Evolutionary conservation across 1,140 invertebrate species (phyloP).

Genomic region (Amyelois transitella): DNA sequence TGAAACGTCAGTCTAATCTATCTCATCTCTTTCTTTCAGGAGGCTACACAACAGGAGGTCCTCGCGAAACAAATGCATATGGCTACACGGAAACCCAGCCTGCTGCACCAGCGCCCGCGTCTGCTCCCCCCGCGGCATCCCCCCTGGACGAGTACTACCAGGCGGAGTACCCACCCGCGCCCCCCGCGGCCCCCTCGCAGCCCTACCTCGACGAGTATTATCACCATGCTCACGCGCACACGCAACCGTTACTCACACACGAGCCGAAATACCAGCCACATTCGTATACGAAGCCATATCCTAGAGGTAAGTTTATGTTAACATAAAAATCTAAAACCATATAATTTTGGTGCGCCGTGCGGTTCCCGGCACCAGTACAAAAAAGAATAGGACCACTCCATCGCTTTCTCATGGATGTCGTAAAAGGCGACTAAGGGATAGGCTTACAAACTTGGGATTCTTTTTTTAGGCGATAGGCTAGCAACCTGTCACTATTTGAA

Average conservation of each 20-base stretch:
- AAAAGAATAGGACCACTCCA: no score
- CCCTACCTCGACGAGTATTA: slow-evolving; percentile 66
- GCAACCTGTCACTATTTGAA: no score
- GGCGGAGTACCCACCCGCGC: slow-evolving; percentile 51
- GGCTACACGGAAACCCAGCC: slow-evolving; percentile 56
- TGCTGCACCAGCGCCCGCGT: slow-evolving; percentile 31
- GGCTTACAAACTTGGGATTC: no score
- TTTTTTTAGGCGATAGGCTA: no score
- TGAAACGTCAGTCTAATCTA: background rate
- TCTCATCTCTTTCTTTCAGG: slow-evolving; percentile 39
- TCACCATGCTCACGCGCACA: slow-evolving; percentile 76
- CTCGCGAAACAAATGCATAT: slow-evolving; percentile 59
- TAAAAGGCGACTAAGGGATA: no score
- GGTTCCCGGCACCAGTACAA: no score
- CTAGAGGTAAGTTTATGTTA: slow-evolving; percentile 73
- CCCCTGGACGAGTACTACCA: slow-evolving; percentile 68
- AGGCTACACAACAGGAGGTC: slow-evolving; percentile 68
- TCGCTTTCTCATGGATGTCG: no score
- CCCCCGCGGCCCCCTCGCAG: slow-evolving; percentile 47
- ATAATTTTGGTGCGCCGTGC: no score
- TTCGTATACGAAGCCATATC: slow-evolving; percentile 80
- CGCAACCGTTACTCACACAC: slow-evolving; percentile 76
- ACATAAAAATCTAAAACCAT: no score
- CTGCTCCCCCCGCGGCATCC: slow-evolving; percentile 45
- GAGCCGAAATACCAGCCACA: slow-evolving; percentile 82